Percentiles rank a stretch among this genome's conserved stretches.
phyloP scores from a whole-genome alignment of 2,888 invertebrate genomes.

The Megastigmus dorsalis region DNA sequence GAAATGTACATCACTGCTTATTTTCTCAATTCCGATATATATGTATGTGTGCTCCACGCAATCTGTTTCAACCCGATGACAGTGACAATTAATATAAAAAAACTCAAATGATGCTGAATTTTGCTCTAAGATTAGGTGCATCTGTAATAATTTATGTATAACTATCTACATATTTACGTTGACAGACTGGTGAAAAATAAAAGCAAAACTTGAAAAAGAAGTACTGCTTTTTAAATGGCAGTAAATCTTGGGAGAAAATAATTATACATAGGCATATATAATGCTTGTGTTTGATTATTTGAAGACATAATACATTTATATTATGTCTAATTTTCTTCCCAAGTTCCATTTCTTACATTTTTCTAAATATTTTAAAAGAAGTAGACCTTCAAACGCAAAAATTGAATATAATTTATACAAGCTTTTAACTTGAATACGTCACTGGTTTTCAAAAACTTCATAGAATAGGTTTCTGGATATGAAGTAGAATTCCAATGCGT shows the following conservation, averaged over 20 bases:
- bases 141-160: constrained; percentile 53
- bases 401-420: constrained; percentile 34
- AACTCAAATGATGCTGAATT: constrained; percentile 28
- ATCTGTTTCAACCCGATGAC: constrained; percentile 34
- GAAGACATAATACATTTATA: constrained; percentile 33
- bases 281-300: constrained; percentile 35
- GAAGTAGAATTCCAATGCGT: constrained; percentile 19
- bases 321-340: constrained; percentile 10
- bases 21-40: constrained; percentile 52
- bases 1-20: constrained; percentile 53
- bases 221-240: constrained; percentile 21
- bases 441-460: constrained; percentile 49
- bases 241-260: constrained; percentile 12
- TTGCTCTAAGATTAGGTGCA: constrained; percentile 38
- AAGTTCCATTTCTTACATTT: constrained; percentile 1
- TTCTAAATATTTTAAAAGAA: constrained; percentile 21
- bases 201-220: constrained; percentile 22
- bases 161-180: constrained; percentile 55
- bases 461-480: constrained; percentile 22
- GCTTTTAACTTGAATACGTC: constrained; percentile 36
- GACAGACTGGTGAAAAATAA: constrained; percentile 23
- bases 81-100: constrained; percentile 22
- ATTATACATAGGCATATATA: constrained; percentile 19
- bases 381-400: constrained; percentile 11
- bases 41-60: constrained; percentile 22